Base-by-base conservation (phyloP, 2,888 invertebrate species). In the Caenorhabditis sp. region DNA sequence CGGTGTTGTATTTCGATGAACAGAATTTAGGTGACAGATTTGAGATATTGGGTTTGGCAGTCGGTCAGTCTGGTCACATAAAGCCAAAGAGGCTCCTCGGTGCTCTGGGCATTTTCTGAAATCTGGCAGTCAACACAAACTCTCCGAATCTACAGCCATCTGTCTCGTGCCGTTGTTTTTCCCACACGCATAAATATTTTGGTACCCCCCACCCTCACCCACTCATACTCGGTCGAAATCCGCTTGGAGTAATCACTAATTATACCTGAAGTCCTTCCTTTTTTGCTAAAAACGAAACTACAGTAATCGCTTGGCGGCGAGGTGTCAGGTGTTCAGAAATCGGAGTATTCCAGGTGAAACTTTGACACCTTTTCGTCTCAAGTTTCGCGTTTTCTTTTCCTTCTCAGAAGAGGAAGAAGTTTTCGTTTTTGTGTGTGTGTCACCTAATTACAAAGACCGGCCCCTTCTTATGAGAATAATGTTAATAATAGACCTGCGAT, bases 151-250 rank as follows among this genome's bases (percentile, higher is more conserved):
- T 27, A 26, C 11, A 43, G 35, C 35, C 61, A 62, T 62, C 50
- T 62, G 61, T 43, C 52, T 32, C 27, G 27, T 48, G 13, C 27
- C 30, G 24, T 27, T 52, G 55, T 68, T 68, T 68, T 68, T 68
- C 68, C 58, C 68, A 68, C 68, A 52, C 50, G 43, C 58, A 68
- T 68, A 68, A 68, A 58, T 68, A 68, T 58, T 66, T 66, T 58
- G 39, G 37, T 15, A 27, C 35, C 43, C 22, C 45, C 46, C 50
- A 41, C 56, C 48, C 46, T 20, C 27, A 39, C 32, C 24, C 58
- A 5, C 27, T 30, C 43, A 20, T 11, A 6, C 15, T 4, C 22
- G 8, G 15, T 41, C 41, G 22, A 37, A 37, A 24, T 52, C 46
- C 55, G n/a, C n/a, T n/a, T n/a, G n/a, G n/a, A n/a, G 46, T 45